A percentile compares a stretch with the other conserved stretches of the same genome.
Evolutionary conservation across 1,140 invertebrate genomes (phyloP).

Genomic region (Octopus sinensis): DNA sequence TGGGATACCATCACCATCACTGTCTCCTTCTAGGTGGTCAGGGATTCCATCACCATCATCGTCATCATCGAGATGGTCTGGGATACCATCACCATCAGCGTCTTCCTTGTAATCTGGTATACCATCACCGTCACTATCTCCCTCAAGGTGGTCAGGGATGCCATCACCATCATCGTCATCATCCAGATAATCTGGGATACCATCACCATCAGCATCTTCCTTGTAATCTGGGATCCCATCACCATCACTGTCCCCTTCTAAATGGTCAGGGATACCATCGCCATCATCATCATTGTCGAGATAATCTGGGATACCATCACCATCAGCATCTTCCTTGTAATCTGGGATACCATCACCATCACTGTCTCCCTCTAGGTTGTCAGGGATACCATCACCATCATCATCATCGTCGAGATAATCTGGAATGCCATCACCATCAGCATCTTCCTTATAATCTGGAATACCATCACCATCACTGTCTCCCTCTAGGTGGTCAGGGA

Average conservation of each 20-base stretch:
- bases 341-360: slow-evolving; percentile 44
- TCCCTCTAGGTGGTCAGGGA: slow-evolving; percentile 36
- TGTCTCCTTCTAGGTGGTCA: slow-evolving; percentile 42
- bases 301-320: slow-evolving; percentile 34
- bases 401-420: slow-evolving; percentile 42
- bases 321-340: slow-evolving; percentile 34
- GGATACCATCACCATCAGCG: slow-evolving; percentile 49
- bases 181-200: slow-evolving; percentile 37
- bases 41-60: slow-evolving; percentile 51
- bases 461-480: slow-evolving; percentile 47
- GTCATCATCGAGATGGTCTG: slow-evolving; percentile 41
- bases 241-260: slow-evolving; percentile 33
- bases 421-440: slow-evolving; percentile 48
- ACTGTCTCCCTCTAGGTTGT: slow-evolving; percentile 42
- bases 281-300: no score
- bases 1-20: slow-evolving; percentile 36
- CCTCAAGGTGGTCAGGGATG: slow-evolving; percentile 30
- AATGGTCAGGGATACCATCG: slow-evolving; percentile 48
- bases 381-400: slow-evolving; percentile 46
- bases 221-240: slow-evolving; percentile 41
- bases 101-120: slow-evolving; percentile 42
- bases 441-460: slow-evolving; percentile 40
- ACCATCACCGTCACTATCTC: slow-evolving; percentile 45
- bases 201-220: slow-evolving; percentile 37
- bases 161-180: slow-evolving; percentile 28